Evolutionary conservation across 2,797 vertebrate genomes (phyloP), one percentile per base, ranked within the genome.

Genomic region (Sardinella longiceps): DNA sequence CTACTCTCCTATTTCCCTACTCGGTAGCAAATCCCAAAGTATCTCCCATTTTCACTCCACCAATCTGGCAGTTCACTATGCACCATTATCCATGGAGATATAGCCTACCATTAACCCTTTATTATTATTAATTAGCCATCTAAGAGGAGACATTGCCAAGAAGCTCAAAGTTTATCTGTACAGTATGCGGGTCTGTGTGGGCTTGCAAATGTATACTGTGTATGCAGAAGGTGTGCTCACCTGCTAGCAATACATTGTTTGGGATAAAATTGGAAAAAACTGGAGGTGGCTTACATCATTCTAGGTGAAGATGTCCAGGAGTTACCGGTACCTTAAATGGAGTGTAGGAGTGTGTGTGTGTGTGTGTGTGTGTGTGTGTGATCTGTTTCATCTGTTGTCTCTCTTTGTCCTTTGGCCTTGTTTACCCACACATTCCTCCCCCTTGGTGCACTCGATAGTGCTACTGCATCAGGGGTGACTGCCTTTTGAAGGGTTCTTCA

Each of bases 241-340:
- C 37, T 77, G 2, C 18, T 3, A 23, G 43, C 37, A 23, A 77
- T 20, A 39, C 70, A 20, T 37, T 43, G 15, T 77, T 77, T 23
- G 33, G 70, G 37, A 43, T 39, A 77, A 7, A 43, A 20, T 77
- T 43, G 70, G 70, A 77, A 37, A 43, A 18, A 77, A 20, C 70
- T 9, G 37, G 70, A 43, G 70, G 70, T 43, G 70, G 70, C 37
- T 77, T 43, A 77, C 70, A 23, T 77, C 18, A 77, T 23, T 77
- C 37, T 43, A 23, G 70, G 5, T 77, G 39, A 37, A 77, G 37
- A 77, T 33, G 37, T 33, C 37, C 33, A 23, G 23, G 23, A 70
- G 33, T 30, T 30, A 6, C 12, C 2, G 12, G n/a, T 33, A 70
- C 33, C 37, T 23, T 77, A 23, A 39, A 43, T 77, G 33, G 6